phyloP scores from a whole-genome alignment of 1,140 invertebrate species.

The Drosophila sproati region DNA sequence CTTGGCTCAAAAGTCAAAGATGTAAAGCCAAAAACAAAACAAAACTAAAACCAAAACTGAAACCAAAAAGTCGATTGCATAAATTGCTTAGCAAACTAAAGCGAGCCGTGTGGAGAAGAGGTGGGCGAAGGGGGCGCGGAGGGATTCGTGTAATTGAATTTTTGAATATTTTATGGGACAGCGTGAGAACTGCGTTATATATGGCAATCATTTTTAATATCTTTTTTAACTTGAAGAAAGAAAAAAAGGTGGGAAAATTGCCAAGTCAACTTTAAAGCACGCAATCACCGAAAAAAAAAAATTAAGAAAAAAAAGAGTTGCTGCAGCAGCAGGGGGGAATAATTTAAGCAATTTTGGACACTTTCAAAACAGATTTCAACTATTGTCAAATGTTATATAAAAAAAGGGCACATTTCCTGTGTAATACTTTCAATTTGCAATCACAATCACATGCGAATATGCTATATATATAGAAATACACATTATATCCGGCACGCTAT shows the following conservation, averaged over 20 bases:
- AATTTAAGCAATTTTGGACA: slow-evolving; percentile 9
- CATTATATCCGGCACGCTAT: slow-evolving; percentile 45
- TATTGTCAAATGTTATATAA: slow-evolving; percentile 41
- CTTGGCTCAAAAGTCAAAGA: slow-evolving; percentile 7
- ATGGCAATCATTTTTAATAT: slow-evolving; percentile 44
- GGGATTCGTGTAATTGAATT: slow-evolving; percentile 58
- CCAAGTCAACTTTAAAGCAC: slow-evolving; percentile 17
- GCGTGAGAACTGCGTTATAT: slow-evolving; percentile 64
- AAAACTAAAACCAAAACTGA: slow-evolving; percentile 11
- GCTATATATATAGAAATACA: neutral
- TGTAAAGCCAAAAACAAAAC: neutral
- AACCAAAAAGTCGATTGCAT: slow-evolving; percentile 41
- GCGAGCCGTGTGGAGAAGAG: neutral
- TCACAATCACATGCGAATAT: slow-evolving; percentile 46
- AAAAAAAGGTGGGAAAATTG: slow-evolving; percentile 46
- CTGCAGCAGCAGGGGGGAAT: neutral
- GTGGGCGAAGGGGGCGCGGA: slow-evolving; percentile 25
- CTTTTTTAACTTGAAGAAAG: slow-evolving; percentile 14
- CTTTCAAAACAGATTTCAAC: slow-evolving; percentile 35
- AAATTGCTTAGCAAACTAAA: slow-evolving; percentile 49
- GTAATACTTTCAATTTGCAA: slow-evolving; percentile 38
- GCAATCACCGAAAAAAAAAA: slow-evolving; percentile 2
- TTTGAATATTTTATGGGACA: slow-evolving; percentile 72
- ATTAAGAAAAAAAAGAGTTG: no score
- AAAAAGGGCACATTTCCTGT: slow-evolving; percentile 26